These are phyloP conservation scores for Mormyrops attenuatus DNA, from an alignment of 2,797 vertebrate genomes.

Conservation along the genomic window DNA sequence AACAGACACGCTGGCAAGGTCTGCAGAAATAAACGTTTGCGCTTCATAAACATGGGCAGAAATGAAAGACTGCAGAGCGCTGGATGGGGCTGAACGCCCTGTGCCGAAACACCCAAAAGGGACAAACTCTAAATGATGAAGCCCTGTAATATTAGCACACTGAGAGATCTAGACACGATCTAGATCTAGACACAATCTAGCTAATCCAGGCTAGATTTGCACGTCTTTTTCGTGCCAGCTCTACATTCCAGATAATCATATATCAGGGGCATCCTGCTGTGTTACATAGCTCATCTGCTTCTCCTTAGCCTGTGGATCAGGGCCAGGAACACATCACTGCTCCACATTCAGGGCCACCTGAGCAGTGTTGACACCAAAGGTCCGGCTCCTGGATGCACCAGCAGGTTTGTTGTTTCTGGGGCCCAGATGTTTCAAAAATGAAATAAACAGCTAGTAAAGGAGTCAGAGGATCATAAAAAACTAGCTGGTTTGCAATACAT, in stretches of 20 bases:
- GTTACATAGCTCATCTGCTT: neutral
- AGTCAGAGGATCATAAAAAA: no score
- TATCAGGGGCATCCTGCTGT: neutral
- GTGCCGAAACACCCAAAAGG: neutral
- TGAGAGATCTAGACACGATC: neutral
- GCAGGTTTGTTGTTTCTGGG: neutral
- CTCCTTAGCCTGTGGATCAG: neutral
- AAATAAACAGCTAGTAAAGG: no score
- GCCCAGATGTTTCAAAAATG: neutral
- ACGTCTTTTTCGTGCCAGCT: neutral
- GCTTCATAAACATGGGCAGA: neutral
- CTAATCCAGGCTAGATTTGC: neutral
- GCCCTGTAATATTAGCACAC: neutral
- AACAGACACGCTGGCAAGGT: neutral
- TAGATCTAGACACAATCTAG: no score
- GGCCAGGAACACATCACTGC: neutral
- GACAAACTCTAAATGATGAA: neutral
- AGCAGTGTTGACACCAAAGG: neutral
- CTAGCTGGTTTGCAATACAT: no score
- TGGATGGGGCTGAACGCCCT: neutral
- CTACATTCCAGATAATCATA: neutral
- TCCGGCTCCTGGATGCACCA: neutral
- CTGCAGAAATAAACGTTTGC: neutral
- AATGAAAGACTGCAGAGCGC: neutral
- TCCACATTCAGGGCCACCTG: neutral